A percentile compares a stretch with the other conserved stretches of the same genome.
phyloP scores from a whole-genome alignment of 2,113 vertebrate species.

The Macaca mulatta region DNA sequence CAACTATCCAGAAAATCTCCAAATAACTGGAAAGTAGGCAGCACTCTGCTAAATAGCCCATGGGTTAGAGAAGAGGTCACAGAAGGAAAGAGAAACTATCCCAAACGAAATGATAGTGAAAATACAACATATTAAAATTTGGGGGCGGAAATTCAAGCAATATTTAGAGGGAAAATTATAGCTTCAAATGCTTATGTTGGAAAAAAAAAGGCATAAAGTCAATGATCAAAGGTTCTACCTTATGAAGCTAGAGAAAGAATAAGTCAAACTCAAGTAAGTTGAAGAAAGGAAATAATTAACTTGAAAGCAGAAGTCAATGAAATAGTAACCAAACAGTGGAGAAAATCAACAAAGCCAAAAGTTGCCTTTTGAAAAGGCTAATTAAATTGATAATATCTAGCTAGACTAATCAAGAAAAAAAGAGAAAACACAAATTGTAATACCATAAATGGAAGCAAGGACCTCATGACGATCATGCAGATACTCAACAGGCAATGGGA shows the following conservation, averaged over 20 bases:
- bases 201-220: not conserved
- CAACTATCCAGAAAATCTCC: not conserved
- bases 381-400: not conserved
- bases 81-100: constrained; percentile 22
- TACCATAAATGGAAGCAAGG: not conserved
- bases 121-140: not conserved
- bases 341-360: not conserved
- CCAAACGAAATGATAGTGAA: not conserved
- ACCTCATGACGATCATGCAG: not conserved
- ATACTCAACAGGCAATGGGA: not conserved
- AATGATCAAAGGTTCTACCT: not conserved
- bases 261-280: not conserved
- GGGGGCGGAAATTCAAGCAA: not conserved
- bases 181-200: not conserved
- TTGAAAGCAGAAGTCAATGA: not conserved
- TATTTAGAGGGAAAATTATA: not conserved
- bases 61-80: not conserved
- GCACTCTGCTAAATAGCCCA: not conserved
- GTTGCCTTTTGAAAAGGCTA: constrained; percentile 1
- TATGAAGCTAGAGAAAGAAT: not conserved
- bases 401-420: not conserved
- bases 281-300: not conserved
- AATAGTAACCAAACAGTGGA: not conserved
- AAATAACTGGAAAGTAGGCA: not conserved
- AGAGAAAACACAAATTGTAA: not conserved